Base-by-base conservation (phyloP, 2,797 vertebrate species). In the Lutjanus campechanus region DNA sequence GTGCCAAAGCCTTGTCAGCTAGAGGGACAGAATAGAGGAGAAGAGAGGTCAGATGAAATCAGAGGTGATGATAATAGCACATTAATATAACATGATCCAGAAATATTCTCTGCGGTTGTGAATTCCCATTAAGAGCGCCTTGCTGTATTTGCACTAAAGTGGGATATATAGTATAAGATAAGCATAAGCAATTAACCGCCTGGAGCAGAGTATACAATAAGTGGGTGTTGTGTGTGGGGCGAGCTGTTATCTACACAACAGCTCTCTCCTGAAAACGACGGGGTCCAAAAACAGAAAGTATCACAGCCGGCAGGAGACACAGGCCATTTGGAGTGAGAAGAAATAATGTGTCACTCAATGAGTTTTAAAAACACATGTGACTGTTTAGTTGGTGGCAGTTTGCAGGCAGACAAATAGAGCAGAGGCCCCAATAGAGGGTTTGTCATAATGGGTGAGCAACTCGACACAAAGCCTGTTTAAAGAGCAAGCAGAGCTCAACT, bases 41-140 rank as follows among this genome's bases (percentile, higher is more conserved):
- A 92, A 83, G 90, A 89, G 90, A 92, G 93, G 93, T 93, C 94
- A 93, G 88, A 93, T 92, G 87, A 91, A 91, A 94, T 93, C 92
- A 92, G 89, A 94, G 92, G 91, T 94, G 90, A 93, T 90, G 90
- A 94, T 94, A 92, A 93, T 91, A 91, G 89, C 86, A 86, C 84
- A 93, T 93, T 93, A 93, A 92, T 93, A 93, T 91, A 91, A 92
- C 87, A 89, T 89, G 89, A 93, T 94, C 88, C 84, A 90, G 83
- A 90, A 93, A 93, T 91, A 90, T 88, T 90, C 86, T 86, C 82
- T 15, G 73, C 58, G 62, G 79, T 91, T 85, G 85, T 84, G 82
- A 81, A 83, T 91, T 91, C 83, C 87, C 89, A 90, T 92, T 89
- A 92, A 86, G 87, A 87, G 77, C 11, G 11, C 67, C 46, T 68